phyloP scores from a whole-genome alignment of 2,797 vertebrate genomes.

The Silurus lanzhouensis region DNA sequence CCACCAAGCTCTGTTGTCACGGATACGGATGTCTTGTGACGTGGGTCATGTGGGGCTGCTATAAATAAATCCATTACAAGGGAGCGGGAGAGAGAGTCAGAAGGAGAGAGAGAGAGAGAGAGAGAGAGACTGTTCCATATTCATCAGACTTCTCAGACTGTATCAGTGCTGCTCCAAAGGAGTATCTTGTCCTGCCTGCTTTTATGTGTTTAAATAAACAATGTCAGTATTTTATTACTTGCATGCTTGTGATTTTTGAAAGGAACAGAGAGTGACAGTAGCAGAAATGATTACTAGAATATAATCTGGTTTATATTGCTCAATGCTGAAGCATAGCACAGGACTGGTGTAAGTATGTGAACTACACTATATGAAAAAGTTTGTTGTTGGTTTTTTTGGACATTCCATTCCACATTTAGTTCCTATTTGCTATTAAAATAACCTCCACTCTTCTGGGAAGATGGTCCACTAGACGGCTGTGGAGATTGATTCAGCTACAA shows the following conservation, averaged over 20 bases:
- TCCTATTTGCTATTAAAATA: too few species aligned
- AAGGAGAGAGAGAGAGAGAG: conserved; percentile 50
- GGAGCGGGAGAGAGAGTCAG: conserved; percentile 49
- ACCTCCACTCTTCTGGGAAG: too few species aligned
- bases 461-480: too few species aligned
- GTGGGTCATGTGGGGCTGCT: conserved; percentile 65
- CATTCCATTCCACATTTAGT: too few species aligned
- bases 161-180: conserved; percentile 2
- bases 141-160: conserved; percentile 21
- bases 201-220: conserved; percentile 5
- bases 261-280: not conserved
- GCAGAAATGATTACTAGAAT: not conserved
- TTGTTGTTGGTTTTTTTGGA: too few species aligned
- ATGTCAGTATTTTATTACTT: not conserved
- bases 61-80: conserved; percentile 71
- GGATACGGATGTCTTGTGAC: conserved; percentile 75
- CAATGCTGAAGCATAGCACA: not conserved
- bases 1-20: conserved; percentile 65
- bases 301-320: not conserved
- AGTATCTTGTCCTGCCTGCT: not conserved
- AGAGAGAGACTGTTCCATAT: conserved; percentile 39
- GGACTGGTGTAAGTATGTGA: not conserved
- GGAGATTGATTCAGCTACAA: too few species aligned
- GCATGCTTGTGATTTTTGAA: not conserved
- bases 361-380: not conserved